Percentiles rank a stretch among this genome's conserved stretches.
Evolutionary conservation across 2,113 vertebrate species (phyloP).

Genomic region (Ammodytes dubius): DNA sequence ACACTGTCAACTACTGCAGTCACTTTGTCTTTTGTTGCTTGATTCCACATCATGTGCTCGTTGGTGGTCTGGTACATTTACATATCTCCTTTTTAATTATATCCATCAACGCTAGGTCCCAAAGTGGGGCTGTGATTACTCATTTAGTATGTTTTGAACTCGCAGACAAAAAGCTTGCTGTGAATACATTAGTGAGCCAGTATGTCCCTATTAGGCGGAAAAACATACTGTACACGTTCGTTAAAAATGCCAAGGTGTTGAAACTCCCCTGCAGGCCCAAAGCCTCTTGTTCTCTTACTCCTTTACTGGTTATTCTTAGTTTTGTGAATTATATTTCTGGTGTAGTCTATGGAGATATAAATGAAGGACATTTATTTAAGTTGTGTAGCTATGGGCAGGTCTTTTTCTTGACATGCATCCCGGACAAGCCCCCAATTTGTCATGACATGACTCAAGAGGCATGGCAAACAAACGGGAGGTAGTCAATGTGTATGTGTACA

Average conservation of each 20-base stretch:
- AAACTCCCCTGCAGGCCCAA: neutral
- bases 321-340: no score
- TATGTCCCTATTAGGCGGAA: conserved; percentile 19
- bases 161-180: conserved; percentile 42
- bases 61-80: conserved; percentile 63
- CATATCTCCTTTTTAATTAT: conserved; percentile 51
- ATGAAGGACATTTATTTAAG: neutral
- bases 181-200: conserved; percentile 53
- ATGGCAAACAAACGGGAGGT: no score
- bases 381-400: neutral
- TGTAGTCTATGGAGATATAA: neutral
- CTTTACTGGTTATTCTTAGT: no score
- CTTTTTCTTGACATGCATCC: neutral
- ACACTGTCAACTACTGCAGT: conserved; percentile 34
- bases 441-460: no score
- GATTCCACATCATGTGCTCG: conserved; percentile 47
- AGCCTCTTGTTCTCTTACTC: no score
- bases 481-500: no score
- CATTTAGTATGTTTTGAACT: conserved; percentile 32
- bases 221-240: neutral
- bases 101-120: conserved; percentile 32
- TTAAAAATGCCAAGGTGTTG: neutral
- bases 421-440: no score
- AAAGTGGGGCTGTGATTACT: conserved; percentile 50
- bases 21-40: conserved; percentile 35